phyloP scores from a whole-genome alignment of 2,888 invertebrate genomes.

The Spialia ferax region DNA sequence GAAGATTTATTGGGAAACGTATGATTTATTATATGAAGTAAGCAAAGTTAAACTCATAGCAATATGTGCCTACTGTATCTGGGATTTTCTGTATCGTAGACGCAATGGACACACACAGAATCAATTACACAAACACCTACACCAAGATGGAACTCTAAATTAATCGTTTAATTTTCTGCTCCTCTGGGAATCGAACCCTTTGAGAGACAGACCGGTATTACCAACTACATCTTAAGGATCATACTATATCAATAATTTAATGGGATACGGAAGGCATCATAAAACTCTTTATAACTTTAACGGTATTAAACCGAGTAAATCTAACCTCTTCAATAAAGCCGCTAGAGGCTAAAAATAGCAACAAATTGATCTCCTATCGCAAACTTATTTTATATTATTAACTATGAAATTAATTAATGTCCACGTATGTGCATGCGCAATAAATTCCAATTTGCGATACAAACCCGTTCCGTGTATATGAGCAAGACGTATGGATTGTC shows the following conservation, averaged over 20 bases:
- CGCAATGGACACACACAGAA: no score
- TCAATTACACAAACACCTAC: no score
- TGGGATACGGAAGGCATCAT: neutral
- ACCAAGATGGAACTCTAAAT: no score
- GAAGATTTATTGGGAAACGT: conserved; percentile 10
- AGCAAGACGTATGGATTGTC: conserved; percentile 38
- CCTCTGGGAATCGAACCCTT: no score
- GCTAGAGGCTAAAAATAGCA: conserved; percentile 19
- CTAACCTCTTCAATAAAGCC: neutral
- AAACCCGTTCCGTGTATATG: conserved; percentile 41
- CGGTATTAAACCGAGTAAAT: neutral
- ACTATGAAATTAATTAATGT: conserved; percentile 46
- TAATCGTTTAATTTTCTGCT: no score
- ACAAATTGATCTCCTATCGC: conserved; percentile 43
- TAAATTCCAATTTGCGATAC: conserved; percentile 45
- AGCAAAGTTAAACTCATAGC: neutral
- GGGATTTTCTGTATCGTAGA: no score
- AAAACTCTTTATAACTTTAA: neutral
- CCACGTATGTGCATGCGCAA: conserved; percentile 38
- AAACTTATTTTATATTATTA: conserved; percentile 42
- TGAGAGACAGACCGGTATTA: no score
- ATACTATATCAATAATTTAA: no score
- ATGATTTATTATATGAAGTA: conserved; percentile 7
- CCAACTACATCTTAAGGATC: no score
- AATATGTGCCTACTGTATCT: no score